Evolutionary conservation across 1,140 invertebrate genomes (phyloP).

Genomic region (Mycetomoellerius zeteki): DNA sequence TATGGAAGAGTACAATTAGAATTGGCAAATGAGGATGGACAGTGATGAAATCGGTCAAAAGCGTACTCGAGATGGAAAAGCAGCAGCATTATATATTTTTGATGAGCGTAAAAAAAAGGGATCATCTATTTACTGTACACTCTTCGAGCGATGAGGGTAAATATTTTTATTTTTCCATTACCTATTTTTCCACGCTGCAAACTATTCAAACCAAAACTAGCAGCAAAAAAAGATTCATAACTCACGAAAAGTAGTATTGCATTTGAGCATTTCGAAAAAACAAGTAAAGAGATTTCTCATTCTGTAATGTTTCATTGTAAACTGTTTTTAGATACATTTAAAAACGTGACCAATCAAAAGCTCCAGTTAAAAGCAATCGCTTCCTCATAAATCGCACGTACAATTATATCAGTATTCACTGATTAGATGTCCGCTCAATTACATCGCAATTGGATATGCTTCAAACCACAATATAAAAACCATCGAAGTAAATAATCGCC

Average conservation of each 20-base stretch:
- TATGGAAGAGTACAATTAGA: constrained; percentile 56
- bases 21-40: constrained; percentile 44
- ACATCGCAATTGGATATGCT: neutral
- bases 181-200: too few relatives aligned
- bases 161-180: neutral
- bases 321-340: neutral
- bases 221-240: neutral
- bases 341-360: neutral
- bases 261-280: neutral
- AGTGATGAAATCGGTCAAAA: constrained; percentile 52
- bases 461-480: constrained; percentile 9
- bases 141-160: neutral
- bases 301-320: neutral
- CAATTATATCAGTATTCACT: neutral
- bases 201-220: neutral
- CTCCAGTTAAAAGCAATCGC: neutral
- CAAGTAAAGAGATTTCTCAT: neutral
- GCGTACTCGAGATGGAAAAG: constrained; percentile 25
- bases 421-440: neutral
- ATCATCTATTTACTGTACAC: neutral
- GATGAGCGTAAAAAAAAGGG: constrained; percentile 60
- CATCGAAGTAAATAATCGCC: neutral
- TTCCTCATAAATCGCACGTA: neutral
- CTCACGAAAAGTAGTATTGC: neutral
- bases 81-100: constrained; percentile 44